Base-by-base conservation (phyloP, 2,888 invertebrate species). In the Periphyllus acericola region DNA sequence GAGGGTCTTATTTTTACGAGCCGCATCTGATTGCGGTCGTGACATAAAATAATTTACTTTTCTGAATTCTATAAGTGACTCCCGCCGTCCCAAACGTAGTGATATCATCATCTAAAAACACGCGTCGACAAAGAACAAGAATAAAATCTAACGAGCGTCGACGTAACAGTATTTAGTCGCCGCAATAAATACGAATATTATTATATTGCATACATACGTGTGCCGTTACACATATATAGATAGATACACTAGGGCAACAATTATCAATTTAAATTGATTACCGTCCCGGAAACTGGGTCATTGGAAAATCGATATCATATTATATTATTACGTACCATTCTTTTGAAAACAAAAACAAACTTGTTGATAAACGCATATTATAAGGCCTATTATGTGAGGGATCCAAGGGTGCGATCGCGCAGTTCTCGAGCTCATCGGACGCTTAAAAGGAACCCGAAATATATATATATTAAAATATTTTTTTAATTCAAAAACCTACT, bases 1-100 rank as follows among this genome's bases (percentile, higher is more conserved):
- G 19, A 36, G 60, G 4, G 36, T 80, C 36, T 80, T 34, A n/a
- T 80, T 66, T 80, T 80, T 66, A 80, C n/a, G 79, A 66, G 3
- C n/a, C 32, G 3, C 17, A 80, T 60, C 60, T 21, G 25, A 60
- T 19, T n/a, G 2, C 8, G 34, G 25, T 21, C 25, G 4, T 25
- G 3, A 1, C 25, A 60, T 60, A 25, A 19, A 25, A 60, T 60
- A 1, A 60, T 60, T 25, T 34, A 60, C 25, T 79, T 32, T 52
- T 79, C 21, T 21, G 32, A 78, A 78, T 32, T 60, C 79, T 32
- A n/a, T n/a, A 34, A 60, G 79, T 60, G 25, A 19, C 5, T 25
- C 21, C 46, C 14, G 14, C 14, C 46, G 1, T 14, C 46, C 1
- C 55, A 0, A 25, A 21, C 55, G 79, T 25, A 25, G 6, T 46